A percentile compares a stretch with the other conserved stretches of the same genome.
Conservation (phyloP, 2,888 invertebrate genomes). For the Chironomus riparius region DNA sequence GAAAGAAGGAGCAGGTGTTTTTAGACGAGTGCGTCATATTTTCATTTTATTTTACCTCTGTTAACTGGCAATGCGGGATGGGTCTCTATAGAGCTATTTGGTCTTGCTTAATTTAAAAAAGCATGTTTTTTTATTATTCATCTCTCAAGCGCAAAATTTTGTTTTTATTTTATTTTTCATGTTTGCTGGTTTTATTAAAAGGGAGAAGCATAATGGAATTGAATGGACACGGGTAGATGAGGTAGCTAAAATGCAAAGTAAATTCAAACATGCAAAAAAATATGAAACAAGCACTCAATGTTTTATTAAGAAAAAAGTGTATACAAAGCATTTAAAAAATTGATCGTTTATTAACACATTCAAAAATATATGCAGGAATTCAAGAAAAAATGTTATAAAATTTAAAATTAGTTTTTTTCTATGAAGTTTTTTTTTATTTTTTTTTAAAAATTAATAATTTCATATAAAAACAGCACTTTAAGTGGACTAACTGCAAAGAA, state of each 20-base stretch:
- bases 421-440: too few species aligned
- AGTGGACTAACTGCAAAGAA: background rate
- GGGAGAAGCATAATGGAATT: background rate
- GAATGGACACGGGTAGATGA: background rate
- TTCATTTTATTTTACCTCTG: background rate
- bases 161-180: background rate
- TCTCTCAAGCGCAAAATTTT: conserved; percentile 12
- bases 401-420: too few species aligned
- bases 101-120: background rate
- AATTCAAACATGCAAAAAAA: background rate
- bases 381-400: too few species aligned
- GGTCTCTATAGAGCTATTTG: background rate
- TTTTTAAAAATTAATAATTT: too few species aligned
- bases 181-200: background rate
- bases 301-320: too few species aligned
- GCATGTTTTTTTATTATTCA: conserved; percentile 10
- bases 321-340: too few species aligned
- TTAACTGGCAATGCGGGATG: background rate
- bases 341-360: too few species aligned
- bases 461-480: too few species aligned
- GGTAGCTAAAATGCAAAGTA: background rate
- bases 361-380: too few species aligned
- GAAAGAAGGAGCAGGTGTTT: conserved; percentile 3
- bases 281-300: too few species aligned
- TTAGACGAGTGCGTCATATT: background rate